phyloP scores from a whole-genome alignment of 1,140 invertebrate genomes.

The Dysdera silvatica region DNA sequence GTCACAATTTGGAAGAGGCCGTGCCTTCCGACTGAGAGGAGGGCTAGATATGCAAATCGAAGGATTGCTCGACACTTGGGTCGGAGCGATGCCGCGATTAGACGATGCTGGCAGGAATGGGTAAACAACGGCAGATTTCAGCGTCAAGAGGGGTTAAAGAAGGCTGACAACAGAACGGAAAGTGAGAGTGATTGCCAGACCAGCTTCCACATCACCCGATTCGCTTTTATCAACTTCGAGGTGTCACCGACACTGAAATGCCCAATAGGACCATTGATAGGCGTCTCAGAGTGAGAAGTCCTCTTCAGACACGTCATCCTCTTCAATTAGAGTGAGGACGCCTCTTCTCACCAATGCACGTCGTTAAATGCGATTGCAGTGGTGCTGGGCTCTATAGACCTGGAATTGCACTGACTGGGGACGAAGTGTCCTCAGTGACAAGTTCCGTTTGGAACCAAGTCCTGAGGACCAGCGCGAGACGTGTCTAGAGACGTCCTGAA shows the following conservation, averaged over 20 bases:
- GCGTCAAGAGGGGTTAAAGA: neutral
- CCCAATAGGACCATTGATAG: too few relatives aligned
- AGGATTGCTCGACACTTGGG: conserved; percentile 4
- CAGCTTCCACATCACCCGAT: neutral
- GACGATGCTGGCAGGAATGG: conserved; percentile 9
- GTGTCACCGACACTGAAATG: too few relatives aligned
- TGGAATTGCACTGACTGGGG: too few relatives aligned
- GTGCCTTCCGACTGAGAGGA: neutral
- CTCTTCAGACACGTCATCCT: too few relatives aligned
- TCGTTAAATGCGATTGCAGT: too few relatives aligned
- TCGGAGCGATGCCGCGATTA: neutral
- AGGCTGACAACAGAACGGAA: neutral
- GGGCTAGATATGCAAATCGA: neutral
- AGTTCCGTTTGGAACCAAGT: neutral
- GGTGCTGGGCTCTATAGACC: too few relatives aligned
- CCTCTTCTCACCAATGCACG: too few relatives aligned
- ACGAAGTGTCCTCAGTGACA: neutral
- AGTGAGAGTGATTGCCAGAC: neutral
- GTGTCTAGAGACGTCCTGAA: conserved; percentile 1
- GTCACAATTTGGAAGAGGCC: neutral
- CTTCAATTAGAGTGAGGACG: too few relatives aligned
- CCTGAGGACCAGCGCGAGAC: conserved; percentile 5
- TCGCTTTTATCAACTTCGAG: neutral
- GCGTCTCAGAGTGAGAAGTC: too few relatives aligned
- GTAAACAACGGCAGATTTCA: neutral